These are phyloP conservation scores for Resseliella maxima DNA, from an alignment of 2,888 invertebrate genomes.

Conservation along the genomic window DNA sequence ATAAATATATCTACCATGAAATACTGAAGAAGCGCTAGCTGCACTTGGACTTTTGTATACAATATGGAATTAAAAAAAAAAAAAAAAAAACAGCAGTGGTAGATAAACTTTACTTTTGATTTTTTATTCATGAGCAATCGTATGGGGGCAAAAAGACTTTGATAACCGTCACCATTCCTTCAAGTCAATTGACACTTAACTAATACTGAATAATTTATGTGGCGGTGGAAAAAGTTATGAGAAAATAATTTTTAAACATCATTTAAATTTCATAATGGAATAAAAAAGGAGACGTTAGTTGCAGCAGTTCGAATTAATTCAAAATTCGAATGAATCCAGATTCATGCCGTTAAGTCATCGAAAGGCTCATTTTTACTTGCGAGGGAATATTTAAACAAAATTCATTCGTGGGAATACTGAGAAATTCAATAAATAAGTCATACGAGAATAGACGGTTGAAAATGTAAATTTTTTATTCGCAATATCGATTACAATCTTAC, in stretches of 20 bases:
- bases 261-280: not conserved
- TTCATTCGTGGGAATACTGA: too few relatives aligned
- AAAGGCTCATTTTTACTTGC: too few relatives aligned
- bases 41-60: not conserved
- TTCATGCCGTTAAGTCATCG: too few relatives aligned
- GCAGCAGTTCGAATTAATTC: too few relatives aligned
- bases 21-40: not conserved
- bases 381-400: too few relatives aligned
- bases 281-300: not conserved
- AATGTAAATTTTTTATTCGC: too few relatives aligned
- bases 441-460: too few relatives aligned
- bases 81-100: not conserved
- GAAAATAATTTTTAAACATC: not conserved
- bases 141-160: not conserved
- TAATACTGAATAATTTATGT: not conserved
- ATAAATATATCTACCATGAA: not conserved
- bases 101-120: not conserved
- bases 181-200: constrained; percentile 4
- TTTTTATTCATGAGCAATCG: not conserved
- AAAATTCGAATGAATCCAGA: too few relatives aligned
- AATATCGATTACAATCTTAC: too few relatives aligned
- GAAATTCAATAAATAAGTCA: too few relatives aligned
- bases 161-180: not conserved
- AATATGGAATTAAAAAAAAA: not conserved
- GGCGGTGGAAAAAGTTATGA: not conserved